Evolutionary conservation across 2,797 vertebrate species (phyloP), one percentile per base, ranked within the genome.

Genomic region (Forpus xanthops): DNA sequence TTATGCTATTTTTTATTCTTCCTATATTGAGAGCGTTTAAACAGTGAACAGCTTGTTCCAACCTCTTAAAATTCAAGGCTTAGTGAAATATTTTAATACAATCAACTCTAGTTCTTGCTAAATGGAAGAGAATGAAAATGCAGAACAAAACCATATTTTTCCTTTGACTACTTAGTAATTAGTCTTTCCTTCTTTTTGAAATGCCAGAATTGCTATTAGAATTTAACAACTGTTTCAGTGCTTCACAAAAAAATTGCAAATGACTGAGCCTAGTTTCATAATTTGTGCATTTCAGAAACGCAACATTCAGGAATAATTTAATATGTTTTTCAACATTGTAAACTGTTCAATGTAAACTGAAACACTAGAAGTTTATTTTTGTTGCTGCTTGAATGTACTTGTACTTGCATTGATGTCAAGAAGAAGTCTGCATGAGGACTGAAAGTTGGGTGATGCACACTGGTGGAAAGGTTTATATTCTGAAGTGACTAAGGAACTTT

Each of bases 11-110:
- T 61, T 83, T 79, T 79, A 60, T 94, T 90, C 90, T 95, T 90
- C 52, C 41, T 79, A 35, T 96, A 44, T 80, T 85, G 55, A 81
- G 50, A 86, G 53, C 24, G 4, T 85, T 93, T 96, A 84, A 70
- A 66, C 56, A 82, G 45, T 25, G 41, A 96, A 94, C 89, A 93
- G 68, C 70, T 90, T 96, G 52, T 94, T 90, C 85, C 70, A 90
- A 61, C 67, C 53, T 95, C 81, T 93, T 42, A 94, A 93, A 90
- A 78, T 77, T 67, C 39, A 68, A 93, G 50, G 11, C 70, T 85
- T 94, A 95, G 95, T 93, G 89, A 94, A 96, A 92, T 95, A 82
- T 70, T 92, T 96, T 94, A 84, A 76, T 93, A 82, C 78, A 95
- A 91, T 86, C 82, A 86, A 28, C 81, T 96, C 70, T 94, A 77